Evolutionary conservation across 2,113 vertebrate genomes (phyloP), one percentile per base, ranked within the genome.

Genomic region (Antennarius striatus): DNA sequence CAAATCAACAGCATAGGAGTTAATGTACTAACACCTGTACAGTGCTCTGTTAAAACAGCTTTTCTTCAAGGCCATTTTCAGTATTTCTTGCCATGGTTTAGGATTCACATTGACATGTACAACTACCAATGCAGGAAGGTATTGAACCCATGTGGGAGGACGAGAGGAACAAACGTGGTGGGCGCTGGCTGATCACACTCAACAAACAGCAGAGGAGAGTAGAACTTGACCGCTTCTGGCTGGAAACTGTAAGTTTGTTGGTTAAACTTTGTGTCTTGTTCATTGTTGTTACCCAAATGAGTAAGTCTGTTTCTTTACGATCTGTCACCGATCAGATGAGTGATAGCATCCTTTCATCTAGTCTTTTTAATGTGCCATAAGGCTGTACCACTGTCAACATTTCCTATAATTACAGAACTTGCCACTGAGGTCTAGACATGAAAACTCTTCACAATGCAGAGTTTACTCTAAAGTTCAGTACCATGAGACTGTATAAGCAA

Each of bases 121-220:
- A 81, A 54, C 50, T 48, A 4, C 54, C 10, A 29, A 71, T 86
- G 64, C 88, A 98, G 97, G 96, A 99, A 80, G 97, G 95, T 28
- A 96, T 99, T 88, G 96, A 98, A 56, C 96, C 97, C 64, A 99
- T 99, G 97, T 99, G 97, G 97, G 97, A 99, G 93, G 97, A 99
- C 82, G 96, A 98, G 73, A 97, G 96, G 83, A 99, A 99, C 92
- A 98, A 97, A 85, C 93, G 92, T 80, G 97, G 96, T 81, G 96
- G 97, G 53, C 94, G 97, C 87, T 99, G 97, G 97, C 90, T 99
- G 82, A 94, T 99, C 89, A 98, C 96, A 58, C 93, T 99, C 89
- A 96, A 91, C 90, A 99, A 98, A 83, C 96, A 97, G 91, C 96
- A 98, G 91, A 95, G 97, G 86, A 94, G 94, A 93, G 93, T 85